Evolutionary conservation across 1,140 invertebrate genomes (phyloP).

Genomic region (Brachionus sp.): DNA sequence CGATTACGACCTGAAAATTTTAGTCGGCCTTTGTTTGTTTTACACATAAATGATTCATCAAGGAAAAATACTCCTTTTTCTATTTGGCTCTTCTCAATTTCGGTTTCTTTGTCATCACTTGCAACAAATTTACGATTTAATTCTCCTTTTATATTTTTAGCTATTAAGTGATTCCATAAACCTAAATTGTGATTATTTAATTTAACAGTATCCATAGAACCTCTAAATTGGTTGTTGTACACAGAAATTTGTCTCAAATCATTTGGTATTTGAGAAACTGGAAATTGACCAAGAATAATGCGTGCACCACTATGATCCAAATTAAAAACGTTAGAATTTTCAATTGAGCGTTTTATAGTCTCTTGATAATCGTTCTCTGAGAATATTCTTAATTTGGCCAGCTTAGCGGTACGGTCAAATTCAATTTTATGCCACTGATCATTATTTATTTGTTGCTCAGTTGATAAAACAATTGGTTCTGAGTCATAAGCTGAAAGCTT

Average conservation of each 20-base stretch:
- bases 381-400: background rate
- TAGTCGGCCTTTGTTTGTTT: background rate
- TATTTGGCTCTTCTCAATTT: conserved; percentile 14
- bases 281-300: conserved; percentile 27
- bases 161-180: conserved; percentile 20
- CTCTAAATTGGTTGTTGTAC: conserved; percentile 18
- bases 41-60: conserved; percentile 39
- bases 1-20: background rate
- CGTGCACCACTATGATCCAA: conserved; percentile 12
- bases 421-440: conserved; percentile 42
- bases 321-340: conserved; percentile 33
- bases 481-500: background rate
- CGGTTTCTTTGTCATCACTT: background rate
- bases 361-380: conserved; percentile 20
- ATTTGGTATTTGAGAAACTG: conserved; percentile 22
- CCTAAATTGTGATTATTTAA: background rate
- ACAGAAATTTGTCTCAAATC: background rate
- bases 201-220: conserved; percentile 19
- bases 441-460: background rate
- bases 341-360: background rate
- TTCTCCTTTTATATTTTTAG: conserved; percentile 34
- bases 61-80: conserved; percentile 37
- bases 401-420: background rate
- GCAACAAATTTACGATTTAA: conserved; percentile 36
- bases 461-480: background rate